Evolutionary conservation across 2,888 invertebrate genomes (phyloP).

Genomic region (Dryobotodes eremita): DNA sequence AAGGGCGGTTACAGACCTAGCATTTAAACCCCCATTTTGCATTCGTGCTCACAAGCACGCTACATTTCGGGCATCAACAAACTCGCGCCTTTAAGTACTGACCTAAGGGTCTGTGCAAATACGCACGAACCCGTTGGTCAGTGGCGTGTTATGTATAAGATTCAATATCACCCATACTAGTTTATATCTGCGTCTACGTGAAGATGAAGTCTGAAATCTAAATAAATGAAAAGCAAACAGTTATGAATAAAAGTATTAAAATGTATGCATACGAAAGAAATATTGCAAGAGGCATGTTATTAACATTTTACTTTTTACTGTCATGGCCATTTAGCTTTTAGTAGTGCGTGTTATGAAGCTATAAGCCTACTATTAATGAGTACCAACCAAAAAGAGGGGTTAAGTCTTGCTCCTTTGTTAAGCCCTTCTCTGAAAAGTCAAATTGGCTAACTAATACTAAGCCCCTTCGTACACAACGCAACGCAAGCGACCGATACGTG

Average conservation of each 20-base stretch:
- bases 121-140: background rate
- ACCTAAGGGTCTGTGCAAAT: background rate
- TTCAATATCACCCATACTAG: background rate
- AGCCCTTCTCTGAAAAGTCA: constrained; percentile 87
- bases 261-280: constrained; percentile 5
- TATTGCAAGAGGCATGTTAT: constrained; percentile 37
- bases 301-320: constrained; percentile 5
- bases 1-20: background rate
- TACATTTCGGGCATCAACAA: background rate
- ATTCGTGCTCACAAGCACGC: background rate
- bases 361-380: constrained; percentile 76
- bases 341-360: constrained; percentile 60
- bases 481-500: background rate
- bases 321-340: constrained; percentile 40
- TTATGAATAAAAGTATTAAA: constrained; percentile 2
- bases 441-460: constrained; percentile 78
- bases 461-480: constrained; percentile 24
- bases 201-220: background rate
- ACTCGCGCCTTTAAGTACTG: background rate
- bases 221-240: constrained; percentile 19
- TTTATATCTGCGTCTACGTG: background rate
- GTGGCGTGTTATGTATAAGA: background rate
- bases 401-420: constrained; percentile 87
- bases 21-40: no score
- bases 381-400: constrained; percentile 88